Evolutionary conservation across 2,888 invertebrate species (phyloP).

Genomic region (Nephrocerus scutellatus): DNA sequence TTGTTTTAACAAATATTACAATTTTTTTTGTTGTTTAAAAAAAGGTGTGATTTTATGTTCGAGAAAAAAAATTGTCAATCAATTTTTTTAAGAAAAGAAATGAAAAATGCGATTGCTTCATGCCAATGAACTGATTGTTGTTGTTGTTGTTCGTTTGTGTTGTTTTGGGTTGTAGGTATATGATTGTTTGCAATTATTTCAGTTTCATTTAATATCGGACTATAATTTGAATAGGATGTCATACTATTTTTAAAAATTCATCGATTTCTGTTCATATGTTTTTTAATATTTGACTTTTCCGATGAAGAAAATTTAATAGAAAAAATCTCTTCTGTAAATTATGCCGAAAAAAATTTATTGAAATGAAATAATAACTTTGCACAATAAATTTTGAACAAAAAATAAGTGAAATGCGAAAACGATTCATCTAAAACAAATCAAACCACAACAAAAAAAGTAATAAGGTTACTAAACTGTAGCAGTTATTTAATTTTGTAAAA

Average conservation of each 20-base stretch:
- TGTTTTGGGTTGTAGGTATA: too few relatives aligned
- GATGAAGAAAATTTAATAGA: too few relatives aligned
- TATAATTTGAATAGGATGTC: constrained; percentile 18
- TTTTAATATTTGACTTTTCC: constrained; percentile 19
- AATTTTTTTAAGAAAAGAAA: too few relatives aligned
- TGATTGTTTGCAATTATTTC: too few relatives aligned
- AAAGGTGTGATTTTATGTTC: too few relatives aligned
- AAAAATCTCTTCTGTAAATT: constrained; percentile 42
- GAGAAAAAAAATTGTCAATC: too few relatives aligned
- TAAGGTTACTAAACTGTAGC: constrained; percentile 8
- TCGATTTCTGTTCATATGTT: constrained; percentile 39
- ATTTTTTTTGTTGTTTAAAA: too few relatives aligned
- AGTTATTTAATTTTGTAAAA: constrained; percentile 2
- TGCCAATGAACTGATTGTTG: too few relatives aligned
- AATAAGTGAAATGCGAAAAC: constrained; percentile 3
- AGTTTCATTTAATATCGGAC: constrained; percentile 17
- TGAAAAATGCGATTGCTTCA: too few relatives aligned
- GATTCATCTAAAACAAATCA: constrained; percentile 10
- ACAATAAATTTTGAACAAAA: constrained; percentile 7
- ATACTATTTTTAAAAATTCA: constrained; percentile 30
- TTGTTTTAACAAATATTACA: too few relatives aligned
- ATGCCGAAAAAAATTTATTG: constrained; percentile 19
- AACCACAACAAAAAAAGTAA: constrained; percentile 8
- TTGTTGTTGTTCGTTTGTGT: too few relatives aligned
- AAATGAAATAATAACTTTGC: constrained; percentile 8